Percentiles rank a stretch among this genome's conserved stretches.
phyloP scores from a whole-genome alignment of 2,888 invertebrate species.

The Andrena flavipes region DNA sequence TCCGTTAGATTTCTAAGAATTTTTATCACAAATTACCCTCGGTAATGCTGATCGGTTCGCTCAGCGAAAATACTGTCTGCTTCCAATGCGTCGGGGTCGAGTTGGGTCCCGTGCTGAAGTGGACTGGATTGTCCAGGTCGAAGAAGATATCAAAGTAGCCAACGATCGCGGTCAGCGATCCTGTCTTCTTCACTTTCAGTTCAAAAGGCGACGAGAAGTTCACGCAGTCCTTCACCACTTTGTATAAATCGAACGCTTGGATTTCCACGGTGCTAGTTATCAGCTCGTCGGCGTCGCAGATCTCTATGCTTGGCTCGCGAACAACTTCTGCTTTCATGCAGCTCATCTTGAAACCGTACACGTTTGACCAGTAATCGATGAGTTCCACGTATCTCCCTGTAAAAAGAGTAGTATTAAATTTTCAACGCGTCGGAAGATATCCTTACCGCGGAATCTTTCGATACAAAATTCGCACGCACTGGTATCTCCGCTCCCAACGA shows the following conservation, averaged over 20 bases:
- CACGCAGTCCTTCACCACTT: slow-evolving; percentile 89
- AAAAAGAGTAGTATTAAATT: slow-evolving; percentile 63
- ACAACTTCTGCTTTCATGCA: slow-evolving; percentile 94
- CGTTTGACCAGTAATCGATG: slow-evolving; percentile 96
- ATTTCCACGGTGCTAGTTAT: slow-evolving; percentile 81
- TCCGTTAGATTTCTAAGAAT: background rate
- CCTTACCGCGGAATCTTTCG: background rate
- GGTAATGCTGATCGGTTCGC: slow-evolving; percentile 89
- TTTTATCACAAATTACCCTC: slow-evolving; percentile 85
- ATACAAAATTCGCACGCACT: slow-evolving; percentile 82
- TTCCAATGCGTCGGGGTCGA: slow-evolving; percentile 95
- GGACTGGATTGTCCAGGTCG: slow-evolving; percentile 88
- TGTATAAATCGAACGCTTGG: slow-evolving; percentile 89
- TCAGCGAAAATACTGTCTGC: slow-evolving; percentile 95
- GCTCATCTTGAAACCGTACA: slow-evolving; percentile 97
- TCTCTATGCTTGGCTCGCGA: slow-evolving; percentile 90
- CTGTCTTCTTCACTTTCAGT: slow-evolving; percentile 88
- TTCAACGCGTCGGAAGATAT: too few relatives aligned
- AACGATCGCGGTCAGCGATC: slow-evolving; percentile 91
- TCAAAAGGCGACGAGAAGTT: slow-evolving; percentile 91
- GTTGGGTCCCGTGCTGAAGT: slow-evolving; percentile 92
- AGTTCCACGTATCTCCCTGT: slow-evolving; percentile 89
- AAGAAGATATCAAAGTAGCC: slow-evolving; percentile 97
- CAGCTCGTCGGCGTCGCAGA: slow-evolving; percentile 83
- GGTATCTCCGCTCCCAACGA: slow-evolving; percentile 92